These are phyloP conservation scores for Goniozus legneri DNA, from an alignment of 1,140 invertebrate species.

Conservation along the genomic window DNA sequence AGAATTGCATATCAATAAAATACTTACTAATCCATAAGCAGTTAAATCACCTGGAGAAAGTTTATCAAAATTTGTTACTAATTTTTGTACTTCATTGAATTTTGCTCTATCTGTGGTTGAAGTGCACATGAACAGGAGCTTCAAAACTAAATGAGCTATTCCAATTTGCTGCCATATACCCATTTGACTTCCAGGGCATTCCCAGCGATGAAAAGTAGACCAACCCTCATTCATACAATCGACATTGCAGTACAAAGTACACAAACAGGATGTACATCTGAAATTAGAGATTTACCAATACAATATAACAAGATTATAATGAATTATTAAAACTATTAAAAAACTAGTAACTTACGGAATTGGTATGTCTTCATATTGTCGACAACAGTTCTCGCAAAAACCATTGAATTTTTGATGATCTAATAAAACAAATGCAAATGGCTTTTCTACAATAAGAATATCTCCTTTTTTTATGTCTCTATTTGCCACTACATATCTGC, in stretches of 20 bases:
- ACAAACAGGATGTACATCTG: slow-evolving; percentile 64
- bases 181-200: slow-evolving; percentile 66
- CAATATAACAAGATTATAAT: slow-evolving; percentile 5
- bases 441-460: slow-evolving; percentile 66
- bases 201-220: slow-evolving; percentile 67
- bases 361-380: slow-evolving; percentile 36
- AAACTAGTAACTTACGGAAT: slow-evolving; percentile 52
- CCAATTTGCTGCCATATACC: slow-evolving; percentile 66
- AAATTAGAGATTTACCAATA: slow-evolving; percentile 19
- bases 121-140: slow-evolving; percentile 58
- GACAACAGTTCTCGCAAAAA: slow-evolving; percentile 58
- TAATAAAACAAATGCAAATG: slow-evolving; percentile 64
- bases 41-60: slow-evolving; percentile 43
- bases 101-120: slow-evolving; percentile 36
- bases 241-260: slow-evolving; percentile 64
- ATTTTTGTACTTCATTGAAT: slow-evolving; percentile 45
- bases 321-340: not conserved
- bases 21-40: slow-evolving; percentile 48
- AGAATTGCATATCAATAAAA: slow-evolving; percentile 21
- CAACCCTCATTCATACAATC: slow-evolving; percentile 61
- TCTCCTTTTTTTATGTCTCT: slow-evolving; percentile 61
- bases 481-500: slow-evolving; percentile 56
- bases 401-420: slow-evolving; percentile 49
- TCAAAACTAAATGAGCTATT: slow-evolving; percentile 71
- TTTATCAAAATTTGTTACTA: slow-evolving; percentile 51